phyloP scores from a whole-genome alignment of 2,888 invertebrate species.

The Tillus elongatus region DNA sequence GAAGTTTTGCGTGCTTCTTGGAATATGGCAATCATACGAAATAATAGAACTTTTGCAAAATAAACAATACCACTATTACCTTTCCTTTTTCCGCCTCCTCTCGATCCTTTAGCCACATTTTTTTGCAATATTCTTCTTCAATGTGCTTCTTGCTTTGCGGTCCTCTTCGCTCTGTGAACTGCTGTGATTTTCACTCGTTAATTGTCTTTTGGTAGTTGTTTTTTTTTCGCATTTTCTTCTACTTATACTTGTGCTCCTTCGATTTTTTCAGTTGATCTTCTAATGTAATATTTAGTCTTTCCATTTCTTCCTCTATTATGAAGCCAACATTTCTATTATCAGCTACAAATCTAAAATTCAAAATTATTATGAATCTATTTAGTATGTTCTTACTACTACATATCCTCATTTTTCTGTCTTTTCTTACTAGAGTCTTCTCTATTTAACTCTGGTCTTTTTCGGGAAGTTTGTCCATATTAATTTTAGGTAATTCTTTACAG shows the following conservation, averaged over 20 bases:
- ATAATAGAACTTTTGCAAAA: neutral
- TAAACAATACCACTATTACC: neutral
- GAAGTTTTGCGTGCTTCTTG: conserved; percentile 1
- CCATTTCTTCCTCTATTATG: neutral
- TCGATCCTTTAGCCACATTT: too few relatives aligned
- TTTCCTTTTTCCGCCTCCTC: conserved; percentile 2
- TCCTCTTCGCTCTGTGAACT: conserved; percentile 4
- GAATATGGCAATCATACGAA: conserved; percentile 1
- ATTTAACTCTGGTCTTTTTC: too few relatives aligned
- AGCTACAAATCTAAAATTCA: neutral
- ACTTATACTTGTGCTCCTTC: neutral
- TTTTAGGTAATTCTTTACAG: too few relatives aligned
- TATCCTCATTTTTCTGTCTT: neutral
- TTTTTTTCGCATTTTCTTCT: conserved; percentile 1
- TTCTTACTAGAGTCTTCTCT: conserved; percentile 2
- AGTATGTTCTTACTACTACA: conserved; percentile 3
- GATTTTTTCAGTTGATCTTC: neutral
- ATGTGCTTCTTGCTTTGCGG: conserved; percentile 1
- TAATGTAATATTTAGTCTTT: neutral
- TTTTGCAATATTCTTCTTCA: conserved; percentile 3
- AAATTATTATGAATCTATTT: neutral
- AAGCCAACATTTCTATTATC: conserved; percentile 1
- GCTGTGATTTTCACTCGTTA: neutral
- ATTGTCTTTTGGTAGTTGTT: neutral
- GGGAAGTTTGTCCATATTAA: too few relatives aligned